Percentiles rank a stretch among this genome's conserved stretches.
phyloP scores from a whole-genome alignment of 2,113 vertebrate genomes.

The Triplophysa tibetana region DNA sequence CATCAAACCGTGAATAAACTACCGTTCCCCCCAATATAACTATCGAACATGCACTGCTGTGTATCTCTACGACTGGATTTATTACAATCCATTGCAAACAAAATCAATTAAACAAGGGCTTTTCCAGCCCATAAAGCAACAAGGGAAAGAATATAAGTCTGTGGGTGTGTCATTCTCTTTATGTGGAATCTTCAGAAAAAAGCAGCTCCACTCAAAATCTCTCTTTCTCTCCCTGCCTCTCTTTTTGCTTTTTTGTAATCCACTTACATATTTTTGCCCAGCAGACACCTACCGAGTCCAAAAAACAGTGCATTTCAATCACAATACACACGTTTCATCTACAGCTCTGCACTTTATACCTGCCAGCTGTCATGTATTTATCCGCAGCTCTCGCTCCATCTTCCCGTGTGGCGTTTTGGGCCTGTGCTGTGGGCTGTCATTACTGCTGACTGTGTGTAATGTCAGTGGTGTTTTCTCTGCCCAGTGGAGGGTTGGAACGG shows the following conservation, averaged over 20 bases:
- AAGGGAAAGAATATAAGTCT: background rate
- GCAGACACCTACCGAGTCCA: slow-evolving; percentile 1
- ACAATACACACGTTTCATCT: slow-evolving; percentile 20
- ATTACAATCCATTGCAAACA: slow-evolving; percentile 1
- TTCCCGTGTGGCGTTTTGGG: slow-evolving; percentile 4
- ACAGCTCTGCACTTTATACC: slow-evolving; percentile 13
- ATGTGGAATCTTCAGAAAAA: background rate
- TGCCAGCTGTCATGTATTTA: slow-evolving; percentile 6
- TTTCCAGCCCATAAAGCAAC: background rate
- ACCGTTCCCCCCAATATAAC: background rate
- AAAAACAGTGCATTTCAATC: slow-evolving; percentile 30
- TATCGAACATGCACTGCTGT: background rate
- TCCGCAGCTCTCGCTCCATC: background rate
- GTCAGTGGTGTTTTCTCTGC: slow-evolving; percentile 27
- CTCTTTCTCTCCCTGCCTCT: background rate
- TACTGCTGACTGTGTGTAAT: slow-evolving; percentile 39
- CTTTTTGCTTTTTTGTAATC: slow-evolving; percentile 1
- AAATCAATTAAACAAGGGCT: background rate
- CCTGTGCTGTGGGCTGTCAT: slow-evolving; percentile 20
- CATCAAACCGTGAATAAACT: too few relatives aligned
- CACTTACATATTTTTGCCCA: slow-evolving; percentile 25
- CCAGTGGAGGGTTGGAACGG: slow-evolving; percentile 1
- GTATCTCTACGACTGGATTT: background rate
- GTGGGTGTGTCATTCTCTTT: slow-evolving; percentile 1
- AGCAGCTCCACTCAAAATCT: background rate